Evolutionary conservation across 2,888 invertebrate genomes (phyloP), one percentile per base, ranked within the genome.

Genomic region (Incurvaria masculella): DNA sequence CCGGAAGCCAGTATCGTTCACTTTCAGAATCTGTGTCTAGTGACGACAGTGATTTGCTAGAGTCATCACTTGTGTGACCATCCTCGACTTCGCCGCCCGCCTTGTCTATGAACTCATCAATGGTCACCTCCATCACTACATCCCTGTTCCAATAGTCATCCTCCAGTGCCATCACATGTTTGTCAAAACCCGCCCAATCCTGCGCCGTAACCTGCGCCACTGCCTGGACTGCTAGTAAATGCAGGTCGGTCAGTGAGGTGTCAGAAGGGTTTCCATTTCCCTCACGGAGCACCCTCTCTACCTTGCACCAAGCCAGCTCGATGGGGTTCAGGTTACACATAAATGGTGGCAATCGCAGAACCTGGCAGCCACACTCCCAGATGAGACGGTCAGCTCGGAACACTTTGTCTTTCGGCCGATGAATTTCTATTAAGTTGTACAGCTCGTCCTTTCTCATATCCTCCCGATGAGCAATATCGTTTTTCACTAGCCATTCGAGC

Each of bases 291-390:
- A 39, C 39, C 16, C 23, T 26, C 39, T 38, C 42, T 21, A 48
- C 38, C 23, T 48, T 48, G 16, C 38, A 11, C 48, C 48, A 48
- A 2, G 44, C 48, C 4, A 48, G 39, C 20, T 44, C 44, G 5
- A 48, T 38, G 4, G 48, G 44, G 42, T 43, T 48, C 19, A 48
- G 17, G 14, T 48, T 44, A 18, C 44, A 48, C 48, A 48, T 48
- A 18, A n/a, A 44, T 38, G 44, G 48, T 8, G 48, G 48, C 4
- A 48, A 27, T 27, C 40, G 38, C 18, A 48, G 20, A 23, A 48
- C 38, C 5, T 44, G 38, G 38, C 44, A 44, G 3, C 48, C 48
- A n/a, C 39, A 39, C 19, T 23, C 40, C 44, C 14, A 39, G 1
- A 48, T 39, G 18, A 44, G 19, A n/a, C 18, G 10, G 14, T 48